Evolutionary conservation across 2,797 vertebrate species (phyloP).

Genomic region (Carcharodon carcharias): DNA sequence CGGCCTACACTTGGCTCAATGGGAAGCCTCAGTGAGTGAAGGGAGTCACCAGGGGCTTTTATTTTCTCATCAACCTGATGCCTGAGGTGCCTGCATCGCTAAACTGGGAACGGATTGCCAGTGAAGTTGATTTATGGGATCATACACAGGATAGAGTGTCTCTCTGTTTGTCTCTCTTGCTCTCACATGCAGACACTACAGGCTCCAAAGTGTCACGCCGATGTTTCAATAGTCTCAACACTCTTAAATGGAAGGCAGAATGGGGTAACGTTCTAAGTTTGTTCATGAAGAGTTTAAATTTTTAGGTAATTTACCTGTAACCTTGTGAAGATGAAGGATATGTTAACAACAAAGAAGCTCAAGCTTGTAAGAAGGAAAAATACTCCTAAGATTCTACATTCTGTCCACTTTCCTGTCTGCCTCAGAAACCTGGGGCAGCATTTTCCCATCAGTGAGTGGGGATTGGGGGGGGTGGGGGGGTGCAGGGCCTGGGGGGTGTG

Average conservation of each 20-base stretch:
- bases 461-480: too few species aligned
- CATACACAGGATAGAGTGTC: not conserved
- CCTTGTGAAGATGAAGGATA: not conserved
- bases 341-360: not conserved
- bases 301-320: not conserved
- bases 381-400: not conserved
- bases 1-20: not conserved
- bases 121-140: slow-evolving; percentile 1
- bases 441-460: too few species aligned
- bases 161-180: not conserved
- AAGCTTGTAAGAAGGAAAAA: not conserved
- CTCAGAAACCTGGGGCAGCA: not conserved
- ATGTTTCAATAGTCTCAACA: not conserved
- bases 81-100: not conserved
- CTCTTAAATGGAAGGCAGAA: not conserved
- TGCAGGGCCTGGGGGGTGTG: too few species aligned
- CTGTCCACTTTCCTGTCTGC: not conserved
- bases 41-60: not conserved
- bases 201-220: not conserved
- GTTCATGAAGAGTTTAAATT: not conserved
- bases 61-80: not conserved
- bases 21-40: not conserved
- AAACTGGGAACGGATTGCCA: slow-evolving; percentile 4
- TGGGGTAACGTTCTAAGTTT: not conserved
- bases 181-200: not conserved